phyloP scores from a whole-genome alignment of 92 coral and sea anemone species.

The Galaxea fascicularis region DNA sequence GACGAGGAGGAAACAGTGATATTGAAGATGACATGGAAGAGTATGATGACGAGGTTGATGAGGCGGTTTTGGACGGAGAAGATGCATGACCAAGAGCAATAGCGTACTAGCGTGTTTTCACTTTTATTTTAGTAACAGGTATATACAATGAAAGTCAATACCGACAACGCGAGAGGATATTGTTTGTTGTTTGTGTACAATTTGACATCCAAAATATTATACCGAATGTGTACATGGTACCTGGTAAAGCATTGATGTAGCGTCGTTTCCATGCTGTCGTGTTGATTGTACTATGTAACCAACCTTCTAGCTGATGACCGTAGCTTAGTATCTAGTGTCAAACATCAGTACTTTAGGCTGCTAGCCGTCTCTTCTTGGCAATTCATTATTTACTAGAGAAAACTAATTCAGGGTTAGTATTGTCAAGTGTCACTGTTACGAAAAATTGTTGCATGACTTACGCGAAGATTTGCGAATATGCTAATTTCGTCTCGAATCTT shows the following conservation, averaged over 20 bases:
- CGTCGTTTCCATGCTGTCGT: conserved; percentile 39
- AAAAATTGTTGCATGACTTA: too few relatives aligned
- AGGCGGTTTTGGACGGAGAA: conserved; percentile 21
- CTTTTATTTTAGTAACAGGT: conserved; percentile 38
- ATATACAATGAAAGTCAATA: conserved; percentile 26
- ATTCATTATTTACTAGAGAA: too few relatives aligned
- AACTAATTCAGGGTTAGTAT: too few relatives aligned
- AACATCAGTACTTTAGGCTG: conserved; percentile 41
- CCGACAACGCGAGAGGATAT: conserved; percentile 42
- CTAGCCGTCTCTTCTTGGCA: neutral
- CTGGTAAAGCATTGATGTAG: conserved; percentile 22
- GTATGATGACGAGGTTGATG: conserved; percentile 23
- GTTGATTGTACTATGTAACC: conserved; percentile 40
- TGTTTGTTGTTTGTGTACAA: conserved; percentile 31
- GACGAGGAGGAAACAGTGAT: conserved; percentile 21
- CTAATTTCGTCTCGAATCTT: too few relatives aligned
- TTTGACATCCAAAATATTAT: conserved; percentile 23
- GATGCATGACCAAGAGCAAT: conserved; percentile 44
- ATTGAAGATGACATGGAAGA: conserved; percentile 44
- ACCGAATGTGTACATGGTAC: conserved; percentile 27
- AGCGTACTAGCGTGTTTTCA: conserved; percentile 32
- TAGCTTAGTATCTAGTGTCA: conserved; percentile 42
- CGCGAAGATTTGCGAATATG: too few relatives aligned
- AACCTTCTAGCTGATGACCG: conserved; percentile 39
- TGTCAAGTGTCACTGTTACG: too few relatives aligned